These are phyloP conservation scores for Melanotus villosus DNA, from an alignment of 2,888 invertebrate species.

Conservation along the genomic window DNA sequence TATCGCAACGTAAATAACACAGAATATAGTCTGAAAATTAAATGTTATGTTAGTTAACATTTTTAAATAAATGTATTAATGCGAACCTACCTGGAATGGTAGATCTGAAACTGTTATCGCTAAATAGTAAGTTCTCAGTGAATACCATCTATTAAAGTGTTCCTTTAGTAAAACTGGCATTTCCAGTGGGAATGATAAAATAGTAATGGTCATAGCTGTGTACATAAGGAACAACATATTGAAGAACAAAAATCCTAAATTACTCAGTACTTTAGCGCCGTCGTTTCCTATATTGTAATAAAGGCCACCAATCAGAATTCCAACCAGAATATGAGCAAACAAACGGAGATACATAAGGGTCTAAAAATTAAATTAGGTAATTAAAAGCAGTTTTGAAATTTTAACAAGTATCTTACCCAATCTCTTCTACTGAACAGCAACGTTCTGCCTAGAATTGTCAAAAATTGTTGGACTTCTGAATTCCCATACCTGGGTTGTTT, in stretches of 20 bases:
- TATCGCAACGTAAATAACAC: slow-evolving; percentile 91
- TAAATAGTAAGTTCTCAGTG: slow-evolving; percentile 92
- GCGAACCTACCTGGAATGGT: slow-evolving; percentile 94
- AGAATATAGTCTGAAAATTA: slow-evolving; percentile 88
- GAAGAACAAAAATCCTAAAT: slow-evolving; percentile 97
- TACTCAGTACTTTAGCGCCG: slow-evolving; percentile 95
- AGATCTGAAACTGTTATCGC: slow-evolving; percentile 97
- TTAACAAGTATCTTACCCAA: slow-evolving; percentile 76
- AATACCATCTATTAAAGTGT: slow-evolving; percentile 98
- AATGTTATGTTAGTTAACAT: too few species aligned
- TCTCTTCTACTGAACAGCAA: slow-evolving; percentile 89
- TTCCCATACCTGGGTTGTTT: slow-evolving; percentile 86
- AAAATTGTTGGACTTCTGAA: slow-evolving; percentile 86
- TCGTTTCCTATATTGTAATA: slow-evolving; percentile 97
- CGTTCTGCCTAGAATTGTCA: slow-evolving; percentile 89
- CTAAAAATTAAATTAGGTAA: slow-evolving; percentile 70
- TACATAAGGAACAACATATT: slow-evolving; percentile 99
- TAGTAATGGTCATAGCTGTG: slow-evolving; percentile 99
- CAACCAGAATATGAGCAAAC: slow-evolving; percentile 94
- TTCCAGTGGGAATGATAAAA: slow-evolving; percentile 96
- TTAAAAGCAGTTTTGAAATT: not conserved
- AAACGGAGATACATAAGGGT: slow-evolving; percentile 95
- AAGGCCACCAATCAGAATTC: slow-evolving; percentile 93
- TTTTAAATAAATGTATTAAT: not conserved
- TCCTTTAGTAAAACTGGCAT: slow-evolving; percentile 96